phyloP scores from a whole-genome alignment of 2,113 vertebrate species.

The Ardeotis arabs region DNA sequence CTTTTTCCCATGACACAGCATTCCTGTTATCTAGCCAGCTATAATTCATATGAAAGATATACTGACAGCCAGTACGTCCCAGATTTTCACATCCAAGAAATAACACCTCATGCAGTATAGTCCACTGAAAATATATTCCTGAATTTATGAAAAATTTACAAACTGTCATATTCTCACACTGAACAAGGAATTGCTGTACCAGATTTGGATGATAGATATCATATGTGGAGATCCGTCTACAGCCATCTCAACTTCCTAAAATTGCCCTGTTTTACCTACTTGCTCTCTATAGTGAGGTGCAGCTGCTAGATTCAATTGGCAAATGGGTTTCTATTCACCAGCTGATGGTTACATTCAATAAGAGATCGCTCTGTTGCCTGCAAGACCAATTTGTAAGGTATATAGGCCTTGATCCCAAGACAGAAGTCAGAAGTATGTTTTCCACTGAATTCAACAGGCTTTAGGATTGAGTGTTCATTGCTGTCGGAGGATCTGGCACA shows the following conservation, averaged over 20 bases:
- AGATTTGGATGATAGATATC: background rate
- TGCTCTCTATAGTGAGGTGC: background rate
- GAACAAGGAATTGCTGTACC: background rate
- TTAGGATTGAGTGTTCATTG: background rate
- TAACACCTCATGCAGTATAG: background rate
- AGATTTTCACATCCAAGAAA: background rate
- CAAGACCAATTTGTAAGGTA: background rate
- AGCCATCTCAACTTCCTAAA: background rate
- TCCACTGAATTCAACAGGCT: background rate
- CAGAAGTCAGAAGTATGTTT: background rate
- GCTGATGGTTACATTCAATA: background rate
- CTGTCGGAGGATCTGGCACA: background rate
- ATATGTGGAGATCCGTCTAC: background rate
- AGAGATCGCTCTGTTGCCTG: background rate
- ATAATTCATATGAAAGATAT: background rate
- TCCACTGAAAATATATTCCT: background rate
- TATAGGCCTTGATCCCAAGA: background rate
- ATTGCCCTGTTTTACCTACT: background rate
- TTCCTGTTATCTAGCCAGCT: background rate
- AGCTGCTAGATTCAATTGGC: background rate
- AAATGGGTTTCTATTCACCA: background rate
- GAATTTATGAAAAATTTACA: background rate
- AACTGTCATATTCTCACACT: background rate
- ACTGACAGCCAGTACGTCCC: background rate
- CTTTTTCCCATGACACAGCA: accelerated